Base-by-base conservation (phyloP, 2,797 vertebrate species). In the Chiloscyllium punctatum region DNA sequence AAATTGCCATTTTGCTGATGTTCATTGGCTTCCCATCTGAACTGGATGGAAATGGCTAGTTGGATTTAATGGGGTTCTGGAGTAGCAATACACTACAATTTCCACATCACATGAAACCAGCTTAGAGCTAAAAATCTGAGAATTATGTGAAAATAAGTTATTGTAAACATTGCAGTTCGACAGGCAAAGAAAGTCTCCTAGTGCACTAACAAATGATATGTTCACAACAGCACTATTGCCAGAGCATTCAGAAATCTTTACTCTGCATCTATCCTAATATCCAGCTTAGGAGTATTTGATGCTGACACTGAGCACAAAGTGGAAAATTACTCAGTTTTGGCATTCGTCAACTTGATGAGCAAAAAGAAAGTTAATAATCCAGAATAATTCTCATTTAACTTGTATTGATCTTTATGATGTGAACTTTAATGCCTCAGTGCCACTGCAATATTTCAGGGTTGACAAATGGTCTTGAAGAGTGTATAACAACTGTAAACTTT, bases 391-490 rank as follows among this genome's bases (percentile, higher is more conserved):
- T 66, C 33, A 91, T 68, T 91, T 57, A 68, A 91, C 62, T 92
- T 66, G 90, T 69, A 92, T 92, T 92, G 88, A 69, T 92, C 37
- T 92, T 69, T 68, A 15, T 42, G 66, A 92, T n/a, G 27, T 69
- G 66, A 69, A 92, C 69, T 92, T 42, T 69, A 92, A 92, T 92
- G 90, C 62, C 21, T 92, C 37, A 92, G 7, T 42, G 48, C 37
- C 68, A 92, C 90, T 92, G n/a, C 90, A 92, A 92, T 69, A 92
- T 92, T 68, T 92, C 90, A 92, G 90, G 27, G n/a, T 69, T 92
- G 62, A 69, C 68, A 62, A 33, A 68, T 91, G 57, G 33, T 18
- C 57, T 37, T 33, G 33, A 62, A 66, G 90, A 66, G 68, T 42
- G 21, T 69, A 92, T 69, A 92, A 37, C 37, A 92, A 92, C 62